Evolutionary conservation across 2,797 vertebrate species (phyloP).

Genomic region (Salmo trutta): DNA sequence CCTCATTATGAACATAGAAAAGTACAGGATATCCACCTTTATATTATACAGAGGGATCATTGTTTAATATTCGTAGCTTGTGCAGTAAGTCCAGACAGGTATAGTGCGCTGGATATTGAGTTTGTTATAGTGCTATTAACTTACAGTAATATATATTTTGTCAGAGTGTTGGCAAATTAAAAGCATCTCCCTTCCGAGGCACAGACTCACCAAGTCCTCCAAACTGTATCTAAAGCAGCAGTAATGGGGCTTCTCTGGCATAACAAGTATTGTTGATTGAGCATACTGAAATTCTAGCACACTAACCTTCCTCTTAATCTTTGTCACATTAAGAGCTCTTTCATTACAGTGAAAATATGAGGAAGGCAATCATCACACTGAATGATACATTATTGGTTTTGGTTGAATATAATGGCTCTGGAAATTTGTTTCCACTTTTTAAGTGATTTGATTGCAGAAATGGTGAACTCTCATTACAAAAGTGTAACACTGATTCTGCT

Average conservation of each 20-base stretch:
- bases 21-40: no score
- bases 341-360: neutral
- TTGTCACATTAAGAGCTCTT: conserved; percentile 25
- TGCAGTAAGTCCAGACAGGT: no score
- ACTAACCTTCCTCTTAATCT: conserved; percentile 15
- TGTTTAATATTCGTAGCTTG: no score
- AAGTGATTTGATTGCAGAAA: conserved; percentile 37
- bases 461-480: conserved; percentile 28
- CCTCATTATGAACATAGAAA: no score
- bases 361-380: conserved; percentile 27
- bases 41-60: no score
- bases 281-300: neutral
- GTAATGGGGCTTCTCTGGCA: conserved; percentile 11
- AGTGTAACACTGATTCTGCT: conserved; percentile 16
- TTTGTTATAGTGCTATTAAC: no score
- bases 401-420: conserved; percentile 22
- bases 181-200: no score
- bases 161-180: no score
- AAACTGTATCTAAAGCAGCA: neutral
- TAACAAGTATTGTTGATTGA: conserved; percentile 11
- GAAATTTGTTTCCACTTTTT: conserved; percentile 30
- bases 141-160: no score
- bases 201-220: no score
- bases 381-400: conserved; percentile 44
- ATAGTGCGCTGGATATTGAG: no score